These are phyloP conservation scores for Tipula confusa DNA, from an alignment of 2,888 invertebrate species.

Conservation along the genomic window DNA sequence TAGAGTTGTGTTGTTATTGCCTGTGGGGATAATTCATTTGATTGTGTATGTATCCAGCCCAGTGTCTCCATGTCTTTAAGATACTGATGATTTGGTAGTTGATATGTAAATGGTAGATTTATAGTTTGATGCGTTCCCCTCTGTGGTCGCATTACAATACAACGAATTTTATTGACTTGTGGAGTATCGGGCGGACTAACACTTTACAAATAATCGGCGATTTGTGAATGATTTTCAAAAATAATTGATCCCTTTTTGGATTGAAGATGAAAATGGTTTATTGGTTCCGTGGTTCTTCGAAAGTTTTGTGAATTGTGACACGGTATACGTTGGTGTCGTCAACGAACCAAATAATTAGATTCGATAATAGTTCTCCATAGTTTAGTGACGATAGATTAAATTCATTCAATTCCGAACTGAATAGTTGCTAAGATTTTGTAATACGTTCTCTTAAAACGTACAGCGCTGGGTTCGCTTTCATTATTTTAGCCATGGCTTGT, in stretches of 20 bases:
- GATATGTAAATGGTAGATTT: conserved; percentile 87
- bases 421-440: conserved; percentile 95
- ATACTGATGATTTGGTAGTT: conserved; percentile 90
- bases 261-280: conserved; percentile 99
- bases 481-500: conserved; percentile 99
- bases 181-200: conserved; percentile 84
- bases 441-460: conserved; percentile 97
- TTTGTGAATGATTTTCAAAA: conserved; percentile 99
- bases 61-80: conserved; percentile 96
- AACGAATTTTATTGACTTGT: conserved; percentile 96
- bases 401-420: conserved; percentile 98
- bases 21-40: conserved; percentile 98
- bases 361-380: conserved; percentile 99
- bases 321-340: conserved; percentile 99
- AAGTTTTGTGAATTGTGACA: conserved; percentile 99
- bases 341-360: conserved; percentile 99
- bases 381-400: conserved; percentile 99
- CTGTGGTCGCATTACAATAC: conserved; percentile 96
- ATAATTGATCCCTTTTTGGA: conserved; percentile 96
- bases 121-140: conserved; percentile 99
- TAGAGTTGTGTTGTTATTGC: conserved; percentile 96
- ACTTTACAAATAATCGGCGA: conserved; percentile 96
- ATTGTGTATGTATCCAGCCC: conserved; percentile 99
- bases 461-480: conserved; percentile 99
- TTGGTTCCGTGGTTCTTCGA: conserved; percentile 99